phyloP scores from a whole-genome alignment of 1,140 invertebrate species.

The Drosophila santomea region DNA sequence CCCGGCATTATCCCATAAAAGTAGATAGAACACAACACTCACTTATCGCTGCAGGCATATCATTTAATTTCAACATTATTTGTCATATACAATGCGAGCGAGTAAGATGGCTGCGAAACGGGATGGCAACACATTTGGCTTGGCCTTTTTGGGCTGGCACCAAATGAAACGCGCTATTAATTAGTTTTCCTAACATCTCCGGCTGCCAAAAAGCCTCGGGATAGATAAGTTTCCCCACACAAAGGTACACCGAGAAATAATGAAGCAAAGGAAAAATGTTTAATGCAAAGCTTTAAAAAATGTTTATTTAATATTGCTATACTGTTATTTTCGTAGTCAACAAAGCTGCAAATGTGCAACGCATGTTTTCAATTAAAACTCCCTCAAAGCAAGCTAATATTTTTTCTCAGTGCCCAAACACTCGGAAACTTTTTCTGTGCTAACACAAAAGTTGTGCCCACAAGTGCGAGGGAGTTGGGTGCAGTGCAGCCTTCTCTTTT shows the following conservation, averaged over 20 bases:
- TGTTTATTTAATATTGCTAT: too few relatives aligned
- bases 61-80: conserved; percentile 83
- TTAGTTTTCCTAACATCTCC: conserved; percentile 71
- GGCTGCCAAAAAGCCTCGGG: conserved; percentile 55
- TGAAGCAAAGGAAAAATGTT: background rate
- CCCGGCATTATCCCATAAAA: conserved; percentile 47
- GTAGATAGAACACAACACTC: conserved; percentile 40
- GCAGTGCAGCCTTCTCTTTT: background rate
- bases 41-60: conserved; percentile 73
- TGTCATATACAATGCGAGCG: conserved; percentile 51
- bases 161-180: conserved; percentile 81
- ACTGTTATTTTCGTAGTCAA: too few relatives aligned
- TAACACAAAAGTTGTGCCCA: conserved; percentile 4
- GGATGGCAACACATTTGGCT: conserved; percentile 13
- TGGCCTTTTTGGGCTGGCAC: conserved; percentile 53
- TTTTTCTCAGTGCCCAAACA: conserved; percentile 18
- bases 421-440: conserved; percentile 21
- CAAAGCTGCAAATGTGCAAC: too few relatives aligned
- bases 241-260: conserved; percentile 26
- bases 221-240: conserved; percentile 61
- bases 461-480: conserved; percentile 11
- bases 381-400: background rate
- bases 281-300: too few relatives aligned
- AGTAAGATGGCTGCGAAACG: background rate
- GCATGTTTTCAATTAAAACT: background rate